Percentiles rank a stretch among this genome's conserved stretches.
phyloP scores from a whole-genome alignment of 2,888 invertebrate genomes.

The Diloba caeruleocephala region DNA sequence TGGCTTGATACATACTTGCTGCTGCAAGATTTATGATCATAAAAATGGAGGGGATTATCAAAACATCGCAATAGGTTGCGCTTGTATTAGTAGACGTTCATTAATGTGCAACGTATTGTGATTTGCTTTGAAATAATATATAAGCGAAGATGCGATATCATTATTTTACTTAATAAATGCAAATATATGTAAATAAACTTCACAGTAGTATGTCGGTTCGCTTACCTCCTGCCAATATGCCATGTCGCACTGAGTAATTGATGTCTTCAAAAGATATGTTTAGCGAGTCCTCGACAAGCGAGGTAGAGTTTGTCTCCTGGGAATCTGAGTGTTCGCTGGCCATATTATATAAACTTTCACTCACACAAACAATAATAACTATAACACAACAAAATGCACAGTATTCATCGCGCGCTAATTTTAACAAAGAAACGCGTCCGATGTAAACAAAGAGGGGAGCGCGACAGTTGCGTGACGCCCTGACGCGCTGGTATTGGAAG shows the following conservation, averaged over 20 bases:
- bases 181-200: slow-evolving; percentile 29
- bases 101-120: not conserved
- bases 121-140: slow-evolving; percentile 10
- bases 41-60: not conserved
- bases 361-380: slow-evolving; percentile 60
- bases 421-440: slow-evolving; percentile 72
- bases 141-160: slow-evolving; percentile 4
- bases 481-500: slow-evolving; percentile 60
- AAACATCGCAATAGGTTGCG: slow-evolving; percentile 2
- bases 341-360: slow-evolving; percentile 73
- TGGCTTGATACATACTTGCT: slow-evolving; percentile 2
- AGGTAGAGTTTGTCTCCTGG: slow-evolving; percentile 78
- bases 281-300: slow-evolving; percentile 82
- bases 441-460: slow-evolving; percentile 75
- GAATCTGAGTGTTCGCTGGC: slow-evolving; percentile 79
- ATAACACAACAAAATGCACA: slow-evolving; percentile 51
- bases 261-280: slow-evolving; percentile 92
- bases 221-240: slow-evolving; percentile 89
- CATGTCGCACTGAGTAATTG: slow-evolving; percentile 90
- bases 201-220: slow-evolving; percentile 29
- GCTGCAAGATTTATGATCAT: not conserved
- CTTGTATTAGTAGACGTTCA: not conserved
- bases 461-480: slow-evolving; percentile 59
- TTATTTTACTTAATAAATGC: slow-evolving; percentile 26
- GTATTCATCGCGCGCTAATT: slow-evolving; percentile 70